A percentile compares a stretch with the other conserved stretches of the same genome.
phyloP scores from a whole-genome alignment of 1,140 invertebrate species.

The Ceratitis capitata region DNA sequence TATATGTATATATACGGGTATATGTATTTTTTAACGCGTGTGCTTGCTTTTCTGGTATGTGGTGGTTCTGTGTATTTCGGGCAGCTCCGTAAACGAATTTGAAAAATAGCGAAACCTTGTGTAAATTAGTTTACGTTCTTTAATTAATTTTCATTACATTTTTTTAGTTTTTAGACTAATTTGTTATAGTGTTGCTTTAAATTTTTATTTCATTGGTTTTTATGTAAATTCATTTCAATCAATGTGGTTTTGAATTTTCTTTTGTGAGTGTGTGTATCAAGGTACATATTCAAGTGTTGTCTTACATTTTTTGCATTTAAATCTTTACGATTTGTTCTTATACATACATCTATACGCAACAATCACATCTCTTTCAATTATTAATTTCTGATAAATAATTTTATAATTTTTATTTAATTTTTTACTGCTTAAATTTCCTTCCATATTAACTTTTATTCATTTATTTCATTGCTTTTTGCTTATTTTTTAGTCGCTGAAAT shows the following conservation, averaged over 20 bases:
- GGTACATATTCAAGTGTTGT: slow-evolving; percentile 22
- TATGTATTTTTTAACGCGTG: too few species aligned
- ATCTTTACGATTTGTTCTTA: background rate
- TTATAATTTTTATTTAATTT: background rate
- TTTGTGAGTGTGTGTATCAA: slow-evolving; percentile 15
- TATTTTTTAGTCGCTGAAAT: background rate
- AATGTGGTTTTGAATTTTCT: background rate
- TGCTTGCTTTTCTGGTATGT: background rate
- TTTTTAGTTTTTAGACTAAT: background rate
- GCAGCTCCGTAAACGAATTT: background rate
- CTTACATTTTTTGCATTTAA: background rate
- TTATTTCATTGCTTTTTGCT: background rate
- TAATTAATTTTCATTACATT: background rate
- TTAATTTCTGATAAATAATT: background rate
- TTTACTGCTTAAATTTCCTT: too few species aligned
- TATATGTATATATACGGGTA: too few species aligned
- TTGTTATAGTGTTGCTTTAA: background rate
- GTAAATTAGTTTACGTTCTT: background rate
- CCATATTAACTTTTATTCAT: too few species aligned
- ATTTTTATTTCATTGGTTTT: background rate
- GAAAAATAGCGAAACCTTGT: slow-evolving; percentile 21
- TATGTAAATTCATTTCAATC: background rate
- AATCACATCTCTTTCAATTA: background rate
- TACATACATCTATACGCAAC: background rate
- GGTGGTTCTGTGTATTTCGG: background rate